Base-by-base conservation (phyloP, 2,797 vertebrate species). In the Sparidentex hasta region DNA sequence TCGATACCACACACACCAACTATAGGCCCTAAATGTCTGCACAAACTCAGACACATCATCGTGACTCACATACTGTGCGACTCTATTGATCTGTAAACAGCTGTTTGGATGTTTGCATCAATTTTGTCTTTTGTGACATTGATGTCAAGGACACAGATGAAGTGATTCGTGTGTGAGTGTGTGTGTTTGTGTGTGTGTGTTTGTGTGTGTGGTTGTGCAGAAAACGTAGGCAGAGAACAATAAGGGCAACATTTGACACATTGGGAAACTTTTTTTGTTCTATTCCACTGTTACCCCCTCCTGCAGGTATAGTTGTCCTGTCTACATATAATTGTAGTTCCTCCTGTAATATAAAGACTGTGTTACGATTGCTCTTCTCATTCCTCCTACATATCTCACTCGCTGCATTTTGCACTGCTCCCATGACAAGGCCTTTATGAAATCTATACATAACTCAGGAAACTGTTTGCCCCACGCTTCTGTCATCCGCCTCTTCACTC, bases 371-470 rank as follows among this genome's bases (percentile, higher is more conserved):
- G 70, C 61, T 74, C 23, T 7, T 71, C 59, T 63, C 47, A 54
- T 69, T 72, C 65, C 55, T 74, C 43, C 68, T 48, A 48, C 65
- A 70, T 80, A 72, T 71, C 48, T 67, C 54, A 46, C 51, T 62
- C 12, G 8, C 46, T 61, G 12, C 80, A 67, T 52, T 85, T n/a
- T 74, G 44, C 48, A 41, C 54, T 41, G 66, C 75, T 80, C 57
- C 66, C 47, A 61, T 83, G 74, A 81, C 14, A 41, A 81, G 58
- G 56, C 56, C 47, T 69, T 81, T 67, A 74, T 68, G 48, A 77
- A 65, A 73, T 77, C 78, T 72, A 47, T 70, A 65, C 81, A 74
- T 83, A 74, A 51, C 75, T 82, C 70, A 77, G 73, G 41, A 74
- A 71, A 75, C 64, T 51, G 59, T 82, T 77, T 76, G 43, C 58